These are phyloP conservation scores for Lepidotrigona ventralis DNA, from an alignment of 1,140 invertebrate species.

Conservation along the genomic window DNA sequence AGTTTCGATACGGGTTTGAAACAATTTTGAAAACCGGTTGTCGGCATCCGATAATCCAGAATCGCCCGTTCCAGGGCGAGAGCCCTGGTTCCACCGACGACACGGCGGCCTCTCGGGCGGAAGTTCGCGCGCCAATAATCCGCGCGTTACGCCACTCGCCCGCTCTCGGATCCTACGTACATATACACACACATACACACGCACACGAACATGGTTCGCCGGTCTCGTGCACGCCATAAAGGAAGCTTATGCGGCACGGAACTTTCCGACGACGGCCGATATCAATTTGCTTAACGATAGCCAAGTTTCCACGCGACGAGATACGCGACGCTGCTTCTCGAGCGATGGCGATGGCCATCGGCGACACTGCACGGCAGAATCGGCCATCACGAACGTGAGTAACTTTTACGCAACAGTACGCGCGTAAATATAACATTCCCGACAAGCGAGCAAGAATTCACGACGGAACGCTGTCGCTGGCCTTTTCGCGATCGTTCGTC, in stretches of 20 bases:
- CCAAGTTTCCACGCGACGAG: constrained; percentile 40
- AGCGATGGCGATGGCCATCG: no score
- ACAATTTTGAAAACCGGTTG: constrained; percentile 3
- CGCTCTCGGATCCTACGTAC: background rate
- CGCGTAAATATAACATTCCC: background rate
- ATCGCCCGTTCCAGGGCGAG: background rate
- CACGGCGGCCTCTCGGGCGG: background rate
- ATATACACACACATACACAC: background rate
- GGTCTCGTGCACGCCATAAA: constrained; percentile 13
- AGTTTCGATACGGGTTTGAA: background rate
- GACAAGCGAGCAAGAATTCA: background rate
- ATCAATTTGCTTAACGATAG: constrained; percentile 63
- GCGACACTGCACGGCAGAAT: background rate
- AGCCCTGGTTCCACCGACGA: background rate
- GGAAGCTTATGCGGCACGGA: constrained; percentile 40
- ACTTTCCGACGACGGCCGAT: constrained; percentile 55
- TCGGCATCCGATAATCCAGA: constrained; percentile 18
- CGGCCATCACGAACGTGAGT: background rate
- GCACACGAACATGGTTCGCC: constrained; percentile 7
- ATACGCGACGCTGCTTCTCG: background rate
- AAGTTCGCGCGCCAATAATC: constrained; percentile 29
- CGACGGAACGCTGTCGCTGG: background rate
- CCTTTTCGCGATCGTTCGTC: no score
- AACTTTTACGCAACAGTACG: background rate
- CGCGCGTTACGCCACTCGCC: background rate